These are phyloP conservation scores for Torymus tubicola DNA, from an alignment of 2,888 invertebrate species.

Conservation along the genomic window DNA sequence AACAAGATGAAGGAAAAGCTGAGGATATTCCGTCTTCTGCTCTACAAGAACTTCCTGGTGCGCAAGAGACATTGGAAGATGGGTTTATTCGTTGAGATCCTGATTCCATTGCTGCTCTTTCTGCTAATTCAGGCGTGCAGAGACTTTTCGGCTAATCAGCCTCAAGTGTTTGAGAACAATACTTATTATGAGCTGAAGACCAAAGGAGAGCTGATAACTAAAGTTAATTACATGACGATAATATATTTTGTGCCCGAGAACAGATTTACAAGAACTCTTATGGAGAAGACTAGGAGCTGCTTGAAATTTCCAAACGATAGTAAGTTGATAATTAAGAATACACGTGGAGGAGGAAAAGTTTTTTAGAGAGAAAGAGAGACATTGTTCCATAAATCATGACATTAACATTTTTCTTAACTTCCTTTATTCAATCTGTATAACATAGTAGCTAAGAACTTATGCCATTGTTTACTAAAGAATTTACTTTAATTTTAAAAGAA, in stretches of 20 bases:
- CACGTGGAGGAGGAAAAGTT: no score
- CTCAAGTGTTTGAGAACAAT: slow-evolving; percentile 59
- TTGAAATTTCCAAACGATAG: slow-evolving; percentile 62
- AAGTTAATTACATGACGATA: slow-evolving; percentile 44
- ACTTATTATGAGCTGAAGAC: slow-evolving; percentile 63
- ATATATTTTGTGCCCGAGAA: slow-evolving; percentile 69
- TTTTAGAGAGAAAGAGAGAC: no score
- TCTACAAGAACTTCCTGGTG: slow-evolving; percentile 71
- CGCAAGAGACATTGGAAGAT: slow-evolving; percentile 70
- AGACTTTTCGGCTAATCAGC: slow-evolving; percentile 63
- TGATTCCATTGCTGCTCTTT: slow-evolving; percentile 68
- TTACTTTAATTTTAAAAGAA: not conserved
- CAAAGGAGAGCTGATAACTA: slow-evolving; percentile 53
- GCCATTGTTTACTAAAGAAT: not conserved
- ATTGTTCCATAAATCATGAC: no score
- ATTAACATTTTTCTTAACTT: no score
- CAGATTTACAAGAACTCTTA: slow-evolving; percentile 62
- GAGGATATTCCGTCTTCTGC: slow-evolving; percentile 67
- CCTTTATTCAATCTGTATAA: no score
- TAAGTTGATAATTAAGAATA: slow-evolving; percentile 55
- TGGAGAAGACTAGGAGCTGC: slow-evolving; percentile 65
- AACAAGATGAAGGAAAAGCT: slow-evolving; percentile 42
- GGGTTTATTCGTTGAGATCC: slow-evolving; percentile 67
- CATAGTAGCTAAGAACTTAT: not conserved
- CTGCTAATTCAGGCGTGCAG: slow-evolving; percentile 66